Base-by-base conservation (phyloP, 2,113 vertebrate species). In the Zosterops japonicus region DNA sequence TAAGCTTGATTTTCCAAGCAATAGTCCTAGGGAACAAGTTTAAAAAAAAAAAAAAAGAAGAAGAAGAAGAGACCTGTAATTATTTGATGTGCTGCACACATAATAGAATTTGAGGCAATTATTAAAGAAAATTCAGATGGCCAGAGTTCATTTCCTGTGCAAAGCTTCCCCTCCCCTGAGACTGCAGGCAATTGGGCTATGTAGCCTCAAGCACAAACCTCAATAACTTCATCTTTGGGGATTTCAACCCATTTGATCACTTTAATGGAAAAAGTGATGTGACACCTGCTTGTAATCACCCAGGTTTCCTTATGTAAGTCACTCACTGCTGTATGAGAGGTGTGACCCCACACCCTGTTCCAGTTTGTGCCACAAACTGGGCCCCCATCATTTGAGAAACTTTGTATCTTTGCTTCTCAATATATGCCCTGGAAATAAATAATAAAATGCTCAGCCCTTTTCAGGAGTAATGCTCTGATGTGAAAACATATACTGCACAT, bases 211-310 rank as follows among this genome's bases (percentile, higher is more conserved):
- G 95, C 56, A 83, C 5, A 7, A 93, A 89, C 91, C 94, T 96
- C 76, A 63, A 57, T 81, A 92, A 63, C 23, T 79, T 68, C 41
- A 12, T 76, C 87, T 84, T 75, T 27, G 17, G 64, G 63, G 89
- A 84, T 83, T 87, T 83, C 83, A 93, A 77, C 47, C 83, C 57
- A 83, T 91, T 84, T 93, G 94, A 97, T 93, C 91, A 80, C 50
- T 82, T 92, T 87, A 83, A 94, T 87, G 74, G 95, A 81, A 95
- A 96, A 95, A 89, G 44, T 69, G 50, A 88, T 85, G 55, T 77
- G 77, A 90, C 87, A 95, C 86, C 91, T 93, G 80, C 83, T 90
- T 55, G 68, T 77, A 87, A 49, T 36, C 89, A 89, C 89, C 68
- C 19, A 7, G 86, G 89, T 75, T 74, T 52, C 60, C 60, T 91